Conservation (phyloP, 2,797 vertebrate genomes). For the Myoxocephalus aenaeus region DNA sequence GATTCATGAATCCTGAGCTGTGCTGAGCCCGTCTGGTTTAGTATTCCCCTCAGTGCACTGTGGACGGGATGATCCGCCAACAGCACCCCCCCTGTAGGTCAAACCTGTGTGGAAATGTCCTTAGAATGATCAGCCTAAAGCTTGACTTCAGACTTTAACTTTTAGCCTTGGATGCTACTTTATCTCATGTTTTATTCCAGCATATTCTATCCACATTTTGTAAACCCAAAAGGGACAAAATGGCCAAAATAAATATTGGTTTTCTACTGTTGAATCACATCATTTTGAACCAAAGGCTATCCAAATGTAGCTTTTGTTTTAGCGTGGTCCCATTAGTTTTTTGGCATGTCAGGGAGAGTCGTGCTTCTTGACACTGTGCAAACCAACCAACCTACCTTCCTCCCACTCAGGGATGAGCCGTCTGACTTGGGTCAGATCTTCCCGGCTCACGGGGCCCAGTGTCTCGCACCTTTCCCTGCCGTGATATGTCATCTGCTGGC, state of each 20-base stretch:
- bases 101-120: constrained; percentile 31
- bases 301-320: constrained; percentile 18
- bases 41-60: constrained; percentile 35
- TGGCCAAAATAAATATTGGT: neutral
- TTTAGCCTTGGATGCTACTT: neutral
- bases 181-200: neutral
- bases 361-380: constrained; percentile 37
- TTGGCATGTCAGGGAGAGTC: constrained; percentile 21
- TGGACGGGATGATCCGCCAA: constrained; percentile 22
- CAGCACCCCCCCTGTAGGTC: constrained; percentile 30
- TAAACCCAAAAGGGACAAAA: neutral
- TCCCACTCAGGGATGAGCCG: constrained; percentile 45
- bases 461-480: constrained; percentile 59
- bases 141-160: neutral
- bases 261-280: neutral
- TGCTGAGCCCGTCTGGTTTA: constrained; percentile 27
- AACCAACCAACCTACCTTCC: constrained; percentile 41
- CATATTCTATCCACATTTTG: neutral
- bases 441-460: constrained; percentile 43
- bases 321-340: constrained; percentile 32
- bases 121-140: constrained; percentile 17
- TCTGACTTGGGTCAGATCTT: constrained; percentile 57
- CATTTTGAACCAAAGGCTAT: neutral
- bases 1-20: constrained; percentile 29
- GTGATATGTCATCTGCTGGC: constrained; percentile 64